Percentiles rank a stretch among this genome's conserved stretches.
These are phyloP conservation scores for Augiades crinisus DNA, from an alignment of 2,888 invertebrate genomes.

Conservation along the genomic window DNA sequence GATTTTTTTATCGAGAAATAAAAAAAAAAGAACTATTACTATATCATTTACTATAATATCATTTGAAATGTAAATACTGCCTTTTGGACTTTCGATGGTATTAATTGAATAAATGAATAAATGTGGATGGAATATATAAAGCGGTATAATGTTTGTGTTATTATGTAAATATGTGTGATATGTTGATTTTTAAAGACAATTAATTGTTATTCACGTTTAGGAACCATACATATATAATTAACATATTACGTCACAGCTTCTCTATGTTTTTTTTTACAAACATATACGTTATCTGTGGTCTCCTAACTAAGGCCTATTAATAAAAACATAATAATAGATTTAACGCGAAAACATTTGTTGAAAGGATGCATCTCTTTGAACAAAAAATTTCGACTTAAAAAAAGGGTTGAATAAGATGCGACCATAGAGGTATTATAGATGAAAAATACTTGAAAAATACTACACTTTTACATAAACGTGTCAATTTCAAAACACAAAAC, in stretches of 20 bases:
- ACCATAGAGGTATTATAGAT: no score
- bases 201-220: conserved; percentile 6
- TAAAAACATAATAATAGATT: no score
- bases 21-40: neutral
- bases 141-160: neutral
- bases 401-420: no score
- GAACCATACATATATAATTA: conserved; percentile 10
- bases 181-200: conserved; percentile 1
- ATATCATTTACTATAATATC: neutral
- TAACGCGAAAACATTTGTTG: no score
- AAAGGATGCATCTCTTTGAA: no score
- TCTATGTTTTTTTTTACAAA: neutral
- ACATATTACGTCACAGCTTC: neutral
- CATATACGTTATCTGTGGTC: no score
- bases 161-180: neutral
- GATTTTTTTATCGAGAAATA: no score
- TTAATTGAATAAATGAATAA: neutral
- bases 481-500: no score
- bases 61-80: conserved; percentile 35
- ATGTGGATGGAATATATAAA: neutral
- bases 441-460: no score
- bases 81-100: conserved; percentile 34
- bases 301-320: no score
- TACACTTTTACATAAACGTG: no score
- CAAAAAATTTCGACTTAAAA: no score